These are phyloP conservation scores for Oppia nitens DNA, from an alignment of 1,140 invertebrate genomes.

Conservation along the genomic window DNA sequence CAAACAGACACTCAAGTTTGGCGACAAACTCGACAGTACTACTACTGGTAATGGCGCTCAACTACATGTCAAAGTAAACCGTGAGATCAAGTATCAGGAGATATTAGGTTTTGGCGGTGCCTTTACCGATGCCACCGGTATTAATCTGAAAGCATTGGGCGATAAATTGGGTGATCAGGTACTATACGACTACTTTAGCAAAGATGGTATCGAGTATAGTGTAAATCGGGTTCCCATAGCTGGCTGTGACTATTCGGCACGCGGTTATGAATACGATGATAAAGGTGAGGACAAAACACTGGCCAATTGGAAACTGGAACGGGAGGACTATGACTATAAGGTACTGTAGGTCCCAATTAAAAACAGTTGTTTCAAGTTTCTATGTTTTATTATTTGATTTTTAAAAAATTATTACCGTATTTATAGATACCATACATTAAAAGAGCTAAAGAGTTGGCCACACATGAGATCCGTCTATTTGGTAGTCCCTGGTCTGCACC, in stretches of 20 bases:
- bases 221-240: constrained; percentile 59
- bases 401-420: constrained; percentile 1
- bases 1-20: background rate
- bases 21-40: background rate
- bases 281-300: constrained; percentile 39
- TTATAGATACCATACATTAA: constrained; percentile 46
- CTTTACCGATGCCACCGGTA: constrained; percentile 56
- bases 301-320: constrained; percentile 42
- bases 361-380: background rate
- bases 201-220: constrained; percentile 44
- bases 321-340: constrained; percentile 47
- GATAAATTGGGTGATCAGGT: background rate
- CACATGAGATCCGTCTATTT: constrained; percentile 37
- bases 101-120: constrained; percentile 65
- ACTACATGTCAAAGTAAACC: constrained; percentile 16
- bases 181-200: constrained; percentile 11
- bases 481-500: constrained; percentile 67
- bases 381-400: too few relatives aligned
- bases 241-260: constrained; percentile 59
- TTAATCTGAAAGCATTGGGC: constrained; percentile 2
- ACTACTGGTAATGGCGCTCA: background rate
- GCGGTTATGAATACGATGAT: constrained; percentile 50
- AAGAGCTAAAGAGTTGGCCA: constrained; percentile 30
- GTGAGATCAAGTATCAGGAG: constrained; percentile 24
- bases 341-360: constrained; percentile 25